A percentile compares a stretch with the other conserved stretches of the same genome.
Conservation (phyloP, 2,113 vertebrate species). For the Tylochromis polylepis region DNA sequence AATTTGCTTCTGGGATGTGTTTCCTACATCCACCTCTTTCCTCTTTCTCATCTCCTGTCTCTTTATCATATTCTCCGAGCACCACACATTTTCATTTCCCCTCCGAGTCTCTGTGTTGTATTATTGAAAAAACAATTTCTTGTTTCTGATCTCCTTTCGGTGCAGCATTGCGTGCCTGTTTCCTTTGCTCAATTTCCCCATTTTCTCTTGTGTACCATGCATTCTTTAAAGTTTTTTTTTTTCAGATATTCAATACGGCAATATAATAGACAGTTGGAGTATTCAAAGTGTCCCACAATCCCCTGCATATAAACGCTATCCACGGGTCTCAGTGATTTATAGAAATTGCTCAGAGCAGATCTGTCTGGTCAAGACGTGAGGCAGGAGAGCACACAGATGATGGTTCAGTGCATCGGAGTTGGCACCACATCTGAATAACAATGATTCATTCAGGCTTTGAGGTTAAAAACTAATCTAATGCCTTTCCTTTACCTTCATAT, state of each 20-base stretch:
- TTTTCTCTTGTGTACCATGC: not conserved
- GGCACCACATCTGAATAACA: not conserved
- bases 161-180: not conserved
- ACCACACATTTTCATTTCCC: not conserved
- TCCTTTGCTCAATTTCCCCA: not conserved
- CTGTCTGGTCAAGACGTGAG: not conserved
- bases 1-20: slow-evolving; percentile 19
- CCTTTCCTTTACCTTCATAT: not conserved
- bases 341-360: not conserved
- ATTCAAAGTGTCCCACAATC: not conserved
- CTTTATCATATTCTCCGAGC: not conserved
- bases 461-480: not conserved
- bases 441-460: not conserved
- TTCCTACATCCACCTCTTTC: not conserved
- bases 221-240: not conserved
- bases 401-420: no score
- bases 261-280: not conserved
- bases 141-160: not conserved
- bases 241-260: not conserved
- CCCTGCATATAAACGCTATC: not conserved
- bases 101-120: slow-evolving; percentile 7
- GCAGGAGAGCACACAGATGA: no score
- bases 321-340: rapidly evolving
- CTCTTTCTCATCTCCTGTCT: not conserved
- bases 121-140: slow-evolving; percentile 21